These are phyloP conservation scores for Meteorus colon DNA, from an alignment of 2,888 invertebrate genomes.

Conservation along the genomic window DNA sequence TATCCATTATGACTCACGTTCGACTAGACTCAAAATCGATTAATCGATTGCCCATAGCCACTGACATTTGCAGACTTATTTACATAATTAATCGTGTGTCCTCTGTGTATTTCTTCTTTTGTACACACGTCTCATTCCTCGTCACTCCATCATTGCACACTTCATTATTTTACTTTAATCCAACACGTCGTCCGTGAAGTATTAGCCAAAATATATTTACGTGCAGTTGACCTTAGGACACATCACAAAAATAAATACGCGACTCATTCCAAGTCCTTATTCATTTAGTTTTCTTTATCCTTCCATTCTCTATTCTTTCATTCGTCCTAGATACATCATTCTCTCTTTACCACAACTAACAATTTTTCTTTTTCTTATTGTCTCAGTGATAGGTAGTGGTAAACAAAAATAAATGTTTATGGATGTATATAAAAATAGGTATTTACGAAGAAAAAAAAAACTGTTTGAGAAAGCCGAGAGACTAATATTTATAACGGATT, in stretches of 20 bases:
- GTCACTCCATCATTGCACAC: neutral
- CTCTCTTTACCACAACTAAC: neutral
- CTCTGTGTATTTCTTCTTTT: conserved; percentile 39
- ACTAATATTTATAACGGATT: conserved; percentile 3
- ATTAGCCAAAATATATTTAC: neutral
- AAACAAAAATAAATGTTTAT: conserved; percentile 33
- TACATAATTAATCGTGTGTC: conserved; percentile 62
- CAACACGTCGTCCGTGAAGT: neutral
- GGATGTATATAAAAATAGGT: neutral
- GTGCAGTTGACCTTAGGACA: conserved; percentile 1
- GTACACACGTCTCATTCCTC: neutral
- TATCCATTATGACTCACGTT: conserved; percentile 22
- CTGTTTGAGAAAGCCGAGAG: conserved; percentile 6
- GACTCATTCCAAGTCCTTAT: neutral
- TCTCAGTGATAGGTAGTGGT: conserved; percentile 28
- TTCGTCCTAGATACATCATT: no score
- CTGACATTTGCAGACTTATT: conserved; percentile 64
- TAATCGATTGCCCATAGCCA: conserved; percentile 52
- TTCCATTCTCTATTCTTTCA: neutral
- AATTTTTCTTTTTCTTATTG: conserved; percentile 3
- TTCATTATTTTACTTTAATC: conserved; percentile 21
- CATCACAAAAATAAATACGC: neutral
- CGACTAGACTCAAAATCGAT: conserved; percentile 43
- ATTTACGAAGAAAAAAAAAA: neutral
- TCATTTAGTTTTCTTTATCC: neutral